Evolutionary conservation across 1,140 invertebrate species (phyloP), one percentile per base, ranked within the genome.

Genomic region (Tachypleus tridentatus): DNA sequence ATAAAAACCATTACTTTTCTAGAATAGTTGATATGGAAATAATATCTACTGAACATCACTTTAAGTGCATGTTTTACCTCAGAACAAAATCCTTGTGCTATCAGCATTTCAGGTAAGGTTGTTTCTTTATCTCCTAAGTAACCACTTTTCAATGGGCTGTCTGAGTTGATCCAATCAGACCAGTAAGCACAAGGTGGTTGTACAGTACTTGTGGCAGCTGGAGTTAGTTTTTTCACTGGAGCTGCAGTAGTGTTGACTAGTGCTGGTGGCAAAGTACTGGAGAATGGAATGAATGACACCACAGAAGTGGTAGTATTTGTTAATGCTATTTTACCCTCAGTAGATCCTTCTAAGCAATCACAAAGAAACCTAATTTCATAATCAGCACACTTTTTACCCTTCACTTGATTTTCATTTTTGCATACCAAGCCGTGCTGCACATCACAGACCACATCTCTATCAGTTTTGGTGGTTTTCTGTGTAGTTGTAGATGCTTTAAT

Each of bases 321-420:
- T 5, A 50, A 63, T 63, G 52, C 47, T 4, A 63, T 0, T 47
- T 5, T 56, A 56, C 9, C 10, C 11, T 4, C 4, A 61, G 10
- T 48, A 61, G 9, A 49, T 61, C 51, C 60, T 51, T 53, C 60
- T 51, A 57, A 64, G 67, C 76, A 77, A 4, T 69, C 70, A 65
- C 76, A 77, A 70, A 71, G 75, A 64, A 76, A 75, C 54, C 74
- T 67, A 59, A 77, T 71, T 70, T 76, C 72, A 64, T 77, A 77
- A 63, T 77, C 75, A 49, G 68, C 60, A 62, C 76, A 77, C 29
- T 58, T 51, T 50, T 61, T 62, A 51, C 67, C 67, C 49, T 65
- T 58, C 5, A 64, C 64, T 58, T 74, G 74, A 56, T 73, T 65
- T 51, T 61, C 61, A 62, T 72, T 67, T 51, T 66, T 64, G 63